Percentiles rank a stretch among this genome's conserved stretches.
phyloP scores from a whole-genome alignment of 2,113 vertebrate genomes.

The Panthera leo region DNA sequence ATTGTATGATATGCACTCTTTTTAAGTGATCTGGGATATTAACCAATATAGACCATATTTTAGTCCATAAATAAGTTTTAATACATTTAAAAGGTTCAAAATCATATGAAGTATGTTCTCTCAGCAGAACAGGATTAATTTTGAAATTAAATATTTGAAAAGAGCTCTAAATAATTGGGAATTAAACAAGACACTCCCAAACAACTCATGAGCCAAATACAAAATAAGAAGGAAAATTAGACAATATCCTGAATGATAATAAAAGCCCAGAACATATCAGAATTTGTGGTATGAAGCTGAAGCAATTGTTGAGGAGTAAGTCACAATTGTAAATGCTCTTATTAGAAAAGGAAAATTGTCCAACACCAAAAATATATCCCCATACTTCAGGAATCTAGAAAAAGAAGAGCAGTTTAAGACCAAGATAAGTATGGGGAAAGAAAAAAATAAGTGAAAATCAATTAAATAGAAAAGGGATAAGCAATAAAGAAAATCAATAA shows the following conservation, averaged over 20 bases:
- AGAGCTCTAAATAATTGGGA: not conserved
- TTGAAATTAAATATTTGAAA: not conserved
- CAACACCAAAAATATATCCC: not conserved
- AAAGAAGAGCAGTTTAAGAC: not conserved
- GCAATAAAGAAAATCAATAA: not conserved
- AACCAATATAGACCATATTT: not conserved
- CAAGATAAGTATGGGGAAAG: not conserved
- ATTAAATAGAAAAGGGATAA: not conserved
- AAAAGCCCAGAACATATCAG: not conserved
- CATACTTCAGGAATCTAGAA: not conserved
- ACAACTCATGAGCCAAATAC: not conserved
- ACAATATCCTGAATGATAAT: not conserved
- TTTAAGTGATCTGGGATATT: not conserved
- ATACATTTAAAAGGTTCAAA: not conserved
- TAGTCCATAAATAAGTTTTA: not conserved
- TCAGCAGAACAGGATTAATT: not conserved
- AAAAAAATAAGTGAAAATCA: not conserved
- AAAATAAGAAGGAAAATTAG: not conserved
- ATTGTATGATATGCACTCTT: not conserved
- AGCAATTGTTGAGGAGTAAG: not conserved
- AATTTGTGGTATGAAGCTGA: not conserved
- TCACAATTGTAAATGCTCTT: not conserved
- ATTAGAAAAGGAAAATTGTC: not conserved
- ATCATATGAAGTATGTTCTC: not conserved
- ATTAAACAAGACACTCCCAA: not conserved